A percentile compares a stretch with the other conserved stretches of the same genome.
Evolutionary conservation across 2,113 vertebrate species (phyloP).

Genomic region (Megaptera novaeangliae): DNA sequence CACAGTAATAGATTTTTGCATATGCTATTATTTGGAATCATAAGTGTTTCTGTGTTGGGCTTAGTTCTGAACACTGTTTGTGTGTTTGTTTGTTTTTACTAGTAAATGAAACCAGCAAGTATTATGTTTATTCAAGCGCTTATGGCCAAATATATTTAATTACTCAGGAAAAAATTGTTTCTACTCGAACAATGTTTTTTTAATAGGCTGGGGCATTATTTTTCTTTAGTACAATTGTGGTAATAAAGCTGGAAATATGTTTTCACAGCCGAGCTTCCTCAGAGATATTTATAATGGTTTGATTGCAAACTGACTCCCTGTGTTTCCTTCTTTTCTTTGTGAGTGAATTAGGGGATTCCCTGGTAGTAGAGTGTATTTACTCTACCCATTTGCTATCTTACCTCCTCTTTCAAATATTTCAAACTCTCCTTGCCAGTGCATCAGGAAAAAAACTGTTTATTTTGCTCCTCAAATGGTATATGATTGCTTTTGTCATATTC

Average conservation of each 20-base stretch:
- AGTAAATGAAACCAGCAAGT: not conserved
- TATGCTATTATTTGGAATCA: not conserved
- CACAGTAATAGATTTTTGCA: not conserved
- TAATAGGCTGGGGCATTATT: not conserved
- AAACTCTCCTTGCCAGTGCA: not conserved
- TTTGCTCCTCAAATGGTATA: not conserved
- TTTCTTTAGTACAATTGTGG: not conserved
- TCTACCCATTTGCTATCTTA: not conserved
- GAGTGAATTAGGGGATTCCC: not conserved
- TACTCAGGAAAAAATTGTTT: not conserved
- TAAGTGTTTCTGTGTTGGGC: not conserved
- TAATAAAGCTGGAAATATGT: not conserved
- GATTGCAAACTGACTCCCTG: not conserved
- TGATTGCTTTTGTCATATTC: not conserved
- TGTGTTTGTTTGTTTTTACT: not conserved
- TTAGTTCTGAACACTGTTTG: not conserved
- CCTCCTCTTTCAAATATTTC: not conserved
- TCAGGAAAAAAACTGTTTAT: not conserved
- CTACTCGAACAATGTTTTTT: not conserved
- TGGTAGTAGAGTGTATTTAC: not conserved
- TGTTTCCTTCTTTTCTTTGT: not conserved
- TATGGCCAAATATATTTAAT: slow-evolving; percentile 10
- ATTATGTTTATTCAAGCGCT: not conserved
- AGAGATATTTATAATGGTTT: not conserved
- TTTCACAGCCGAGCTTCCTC: not conserved